These are phyloP conservation scores for Telmatherina bonti DNA, from an alignment of 2,797 vertebrate genomes.

Conservation along the genomic window DNA sequence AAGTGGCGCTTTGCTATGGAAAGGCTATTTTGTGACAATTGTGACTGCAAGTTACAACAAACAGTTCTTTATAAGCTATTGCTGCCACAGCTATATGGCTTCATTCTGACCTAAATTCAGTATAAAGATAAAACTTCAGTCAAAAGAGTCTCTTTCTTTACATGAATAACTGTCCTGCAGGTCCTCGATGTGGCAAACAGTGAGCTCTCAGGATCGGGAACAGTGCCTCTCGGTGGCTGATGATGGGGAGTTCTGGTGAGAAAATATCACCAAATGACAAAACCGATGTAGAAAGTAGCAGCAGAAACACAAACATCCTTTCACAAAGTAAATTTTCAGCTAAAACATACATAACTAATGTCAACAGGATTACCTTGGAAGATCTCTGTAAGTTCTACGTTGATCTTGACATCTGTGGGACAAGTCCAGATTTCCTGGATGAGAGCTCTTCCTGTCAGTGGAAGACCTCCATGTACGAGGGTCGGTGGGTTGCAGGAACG, in stretches of 20 bases:
- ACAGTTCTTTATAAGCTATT: not conserved
- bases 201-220: constrained; percentile 57
- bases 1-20: not conserved
- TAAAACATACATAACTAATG: not conserved
- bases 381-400: constrained; percentile 84
- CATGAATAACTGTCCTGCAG: constrained; percentile 32
- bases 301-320: not conserved
- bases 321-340: not conserved
- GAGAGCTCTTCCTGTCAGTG: constrained; percentile 78
- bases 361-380: constrained; percentile 85
- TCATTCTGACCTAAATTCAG: too few species aligned
- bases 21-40: not conserved
- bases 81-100: too few species aligned
- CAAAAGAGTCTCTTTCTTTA: too few species aligned
- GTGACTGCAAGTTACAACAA: not conserved
- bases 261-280: not conserved
- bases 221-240: constrained; percentile 48
- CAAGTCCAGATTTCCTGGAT: constrained; percentile 86
- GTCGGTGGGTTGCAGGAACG: constrained; percentile 87
- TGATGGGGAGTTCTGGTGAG: constrained; percentile 85
- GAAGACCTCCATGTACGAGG: constrained; percentile 77
- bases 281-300: too few species aligned
- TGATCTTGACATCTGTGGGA: constrained; percentile 86
- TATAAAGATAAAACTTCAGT: too few species aligned
- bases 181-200: constrained; percentile 74